Percentiles rank a stretch among this genome's conserved stretches.
Evolutionary conservation across 2,113 vertebrate genomes (phyloP).

Genomic region (Charadrius vociferus): DNA sequence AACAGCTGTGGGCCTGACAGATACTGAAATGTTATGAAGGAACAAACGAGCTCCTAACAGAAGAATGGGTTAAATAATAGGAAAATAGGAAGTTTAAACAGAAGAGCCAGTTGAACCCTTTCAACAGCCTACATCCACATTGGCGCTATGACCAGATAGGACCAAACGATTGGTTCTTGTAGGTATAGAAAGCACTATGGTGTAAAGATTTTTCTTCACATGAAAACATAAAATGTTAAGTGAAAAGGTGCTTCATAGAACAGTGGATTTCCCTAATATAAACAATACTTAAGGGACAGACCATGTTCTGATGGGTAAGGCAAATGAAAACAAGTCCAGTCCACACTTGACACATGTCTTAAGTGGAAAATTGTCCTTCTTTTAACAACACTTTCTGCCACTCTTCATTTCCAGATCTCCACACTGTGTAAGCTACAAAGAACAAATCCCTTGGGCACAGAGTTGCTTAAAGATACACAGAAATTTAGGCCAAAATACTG

Average conservation of each 20-base stretch:
- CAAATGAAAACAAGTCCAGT: neutral
- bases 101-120: neutral
- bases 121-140: neutral
- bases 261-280: neutral
- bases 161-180: neutral
- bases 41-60: neutral
- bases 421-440: neutral
- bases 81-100: neutral
- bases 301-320: neutral
- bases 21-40: neutral
- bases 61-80: neutral
- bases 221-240: neutral
- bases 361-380: neutral
- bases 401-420: neutral
- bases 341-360: neutral
- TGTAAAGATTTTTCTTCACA: neutral
- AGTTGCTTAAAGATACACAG: neutral
- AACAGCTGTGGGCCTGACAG: neutral
- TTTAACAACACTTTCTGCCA: neutral
- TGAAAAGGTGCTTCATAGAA: neutral
- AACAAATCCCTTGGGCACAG: neutral
- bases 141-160: neutral
- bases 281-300: neutral
- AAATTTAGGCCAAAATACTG: neutral
- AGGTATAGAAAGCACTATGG: rapidly evolving